Evolutionary conservation across 1,140 invertebrate species (phyloP).

Genomic region (Drosophila erecta): DNA sequence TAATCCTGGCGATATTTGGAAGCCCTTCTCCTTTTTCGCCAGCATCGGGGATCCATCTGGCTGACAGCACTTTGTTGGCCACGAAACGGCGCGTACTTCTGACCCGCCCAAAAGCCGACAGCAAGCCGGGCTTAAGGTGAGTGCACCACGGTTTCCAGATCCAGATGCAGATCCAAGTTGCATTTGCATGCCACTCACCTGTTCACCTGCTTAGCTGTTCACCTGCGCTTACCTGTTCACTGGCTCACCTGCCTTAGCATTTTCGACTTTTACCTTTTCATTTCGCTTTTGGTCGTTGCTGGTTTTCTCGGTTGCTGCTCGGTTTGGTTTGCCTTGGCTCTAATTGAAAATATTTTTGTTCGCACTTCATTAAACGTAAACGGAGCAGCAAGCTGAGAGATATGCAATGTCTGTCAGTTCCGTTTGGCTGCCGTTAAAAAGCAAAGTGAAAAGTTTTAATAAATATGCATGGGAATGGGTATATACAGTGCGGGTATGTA

Average conservation of each 20-base stretch:
- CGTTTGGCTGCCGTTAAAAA: slow-evolving; percentile 21
- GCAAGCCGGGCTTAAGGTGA: slow-evolving; percentile 62
- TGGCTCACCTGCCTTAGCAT: slow-evolving; percentile 55
- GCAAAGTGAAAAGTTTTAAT: slow-evolving; percentile 32
- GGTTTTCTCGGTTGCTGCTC: slow-evolving; percentile 19
- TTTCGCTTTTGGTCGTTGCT: slow-evolving; percentile 18
- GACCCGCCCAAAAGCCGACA: slow-evolving; percentile 62
- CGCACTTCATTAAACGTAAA: slow-evolving; percentile 78
- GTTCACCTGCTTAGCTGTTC: slow-evolving; percentile 24
- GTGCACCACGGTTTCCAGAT: slow-evolving; percentile 48
- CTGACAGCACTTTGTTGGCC: slow-evolving; percentile 30
- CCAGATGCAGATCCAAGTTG: slow-evolving; percentile 18
- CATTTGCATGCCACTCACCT: slow-evolving; percentile 79
- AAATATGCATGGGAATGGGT: slow-evolving; percentile 22
- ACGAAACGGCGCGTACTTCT: neutral
- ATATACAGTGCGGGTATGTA: slow-evolving; percentile 1
- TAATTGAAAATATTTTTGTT: slow-evolving; percentile 80
- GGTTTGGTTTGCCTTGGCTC: slow-evolving; percentile 38
- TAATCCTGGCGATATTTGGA: slow-evolving; percentile 18
- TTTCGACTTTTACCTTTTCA: slow-evolving; percentile 11
- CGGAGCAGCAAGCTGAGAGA: slow-evolving; percentile 34
- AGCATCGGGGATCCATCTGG: slow-evolving; percentile 18
- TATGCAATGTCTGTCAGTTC: slow-evolving; percentile 38
- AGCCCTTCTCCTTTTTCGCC: neutral
- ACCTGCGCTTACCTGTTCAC: slow-evolving; percentile 38